Evolutionary conservation across 1,140 invertebrate genomes (phyloP).

Genomic region (Pseudomyrmex concolor): DNA sequence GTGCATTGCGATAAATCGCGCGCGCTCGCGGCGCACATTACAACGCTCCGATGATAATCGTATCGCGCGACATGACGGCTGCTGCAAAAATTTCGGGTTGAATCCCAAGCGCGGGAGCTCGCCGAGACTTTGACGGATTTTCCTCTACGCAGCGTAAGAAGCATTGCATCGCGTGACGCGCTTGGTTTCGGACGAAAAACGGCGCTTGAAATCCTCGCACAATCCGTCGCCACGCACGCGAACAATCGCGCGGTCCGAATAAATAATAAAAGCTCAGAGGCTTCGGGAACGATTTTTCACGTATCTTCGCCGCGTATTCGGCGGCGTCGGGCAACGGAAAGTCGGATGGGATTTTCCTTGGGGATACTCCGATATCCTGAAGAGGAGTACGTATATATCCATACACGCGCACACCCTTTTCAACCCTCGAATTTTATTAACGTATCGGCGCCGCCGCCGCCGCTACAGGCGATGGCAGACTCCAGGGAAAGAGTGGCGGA

Average conservation of each 20-base stretch:
- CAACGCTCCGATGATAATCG: slow-evolving; percentile 22
- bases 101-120: background rate
- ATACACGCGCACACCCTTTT: slow-evolving; percentile 72
- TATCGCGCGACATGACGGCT: background rate
- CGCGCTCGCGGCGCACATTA: slow-evolving; percentile 4
- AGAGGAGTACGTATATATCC: slow-evolving; percentile 74
- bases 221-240: slow-evolving; percentile 56
- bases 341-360: slow-evolving; percentile 76
- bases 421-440: slow-evolving; percentile 82
- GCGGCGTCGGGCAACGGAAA: slow-evolving; percentile 56
- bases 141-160: background rate
- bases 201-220: slow-evolving; percentile 60
- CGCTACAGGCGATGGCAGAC: slow-evolving; percentile 39
- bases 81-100: slow-evolving; percentile 14
- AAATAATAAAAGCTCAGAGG: slow-evolving; percentile 74
- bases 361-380: slow-evolving; percentile 76
- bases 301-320: slow-evolving; percentile 72
- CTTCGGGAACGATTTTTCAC: slow-evolving; percentile 73
- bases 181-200: slow-evolving; percentile 49
- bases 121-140: slow-evolving; percentile 44
- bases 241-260: slow-evolving; percentile 68
- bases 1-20: slow-evolving; percentile 34
- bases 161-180: slow-evolving; percentile 39
- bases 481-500: slow-evolving; percentile 29
- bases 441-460: slow-evolving; percentile 73